Evolutionary conservation across 2,797 vertebrate species (phyloP), one percentile per base, ranked within the genome.

Genomic region (Eulemur albifrons): DNA sequence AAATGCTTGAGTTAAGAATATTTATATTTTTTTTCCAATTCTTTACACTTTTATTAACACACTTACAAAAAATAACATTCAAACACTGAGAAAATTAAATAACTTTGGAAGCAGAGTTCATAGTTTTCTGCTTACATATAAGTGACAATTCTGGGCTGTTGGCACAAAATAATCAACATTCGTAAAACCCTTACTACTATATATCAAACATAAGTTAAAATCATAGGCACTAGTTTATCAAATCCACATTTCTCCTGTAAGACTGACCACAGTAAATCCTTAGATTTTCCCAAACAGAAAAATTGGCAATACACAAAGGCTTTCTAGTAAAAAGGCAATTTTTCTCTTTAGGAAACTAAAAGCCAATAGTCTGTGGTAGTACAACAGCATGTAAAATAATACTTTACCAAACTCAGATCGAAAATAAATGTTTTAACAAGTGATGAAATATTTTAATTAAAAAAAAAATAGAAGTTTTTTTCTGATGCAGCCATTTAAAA

Each of bases 171-270:
- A 99, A 99, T 98, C 98, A 98, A 99, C 98, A 99, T 99, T 99
- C 98, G 99, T 99, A 99, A 99, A 98, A 98, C 97, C 98, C 97
- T 98, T 98, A 98, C 99, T 98, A 99, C 98, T 98, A 98, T 98
- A 97, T 98, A 98, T 98, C 98, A 98, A 99, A 99, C 98, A 98
- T 99, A 99, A 99, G 98, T 99, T 98, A 98, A 98, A 99, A 99
- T 99, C 99, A 99, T 99, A 99, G 99, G 99, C 99, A 99, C 99
- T 99, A 99, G 98, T 99, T 99, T 98, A 98, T 98, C 98, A 99
- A 99, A 99, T 98, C 98, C 89, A 99, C 98, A 98, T 98, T 98
- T 98, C 97, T 96, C 98, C 97, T 98, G 97, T 97, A 97, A 93
- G 92, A 97, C 96, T 96, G 97, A 98, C 98, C 98, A 99, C 98